Percentiles rank a stretch among this genome's conserved stretches.
phyloP scores from a whole-genome alignment of 2,888 invertebrate genomes.

The Agrotis segetum region DNA sequence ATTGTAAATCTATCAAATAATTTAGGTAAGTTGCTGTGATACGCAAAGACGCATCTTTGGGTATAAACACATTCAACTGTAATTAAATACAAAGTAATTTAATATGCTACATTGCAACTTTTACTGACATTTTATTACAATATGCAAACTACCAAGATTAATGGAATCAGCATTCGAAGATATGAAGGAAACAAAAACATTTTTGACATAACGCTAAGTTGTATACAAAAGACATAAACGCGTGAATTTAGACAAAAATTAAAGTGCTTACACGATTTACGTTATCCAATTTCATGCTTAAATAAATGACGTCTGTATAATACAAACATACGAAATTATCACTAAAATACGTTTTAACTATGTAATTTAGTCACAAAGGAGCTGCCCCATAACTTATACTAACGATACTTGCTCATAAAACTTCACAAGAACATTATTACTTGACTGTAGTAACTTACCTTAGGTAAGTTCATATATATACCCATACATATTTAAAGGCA shows the following conservation, averaged over 20 bases:
- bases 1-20: too few relatives aligned
- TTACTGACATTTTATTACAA: neutral
- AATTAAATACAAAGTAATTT: constrained; percentile 20
- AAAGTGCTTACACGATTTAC: neutral
- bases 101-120: constrained; percentile 11
- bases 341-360: too few relatives aligned
- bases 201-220: neutral
- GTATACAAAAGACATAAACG: constrained; percentile 42
- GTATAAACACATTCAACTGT: constrained; percentile 5
- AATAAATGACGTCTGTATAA: neutral
- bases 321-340: too few relatives aligned
- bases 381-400: neutral
- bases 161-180: too few relatives aligned
- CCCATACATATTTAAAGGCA: constrained; percentile 33
- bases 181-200: too few relatives aligned
- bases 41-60: too few relatives aligned
- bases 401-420: neutral
- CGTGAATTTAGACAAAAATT: neutral
- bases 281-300: too few relatives aligned
- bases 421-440: constrained; percentile 6
- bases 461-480: constrained; percentile 31
- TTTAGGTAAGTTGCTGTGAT: too few relatives aligned
- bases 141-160: constrained; percentile 1
- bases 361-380: neutral
- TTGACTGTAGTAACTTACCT: constrained; percentile 13